Conservation (phyloP, 2,888 invertebrate genomes). For the Hirtodrosophila confusa region DNA sequence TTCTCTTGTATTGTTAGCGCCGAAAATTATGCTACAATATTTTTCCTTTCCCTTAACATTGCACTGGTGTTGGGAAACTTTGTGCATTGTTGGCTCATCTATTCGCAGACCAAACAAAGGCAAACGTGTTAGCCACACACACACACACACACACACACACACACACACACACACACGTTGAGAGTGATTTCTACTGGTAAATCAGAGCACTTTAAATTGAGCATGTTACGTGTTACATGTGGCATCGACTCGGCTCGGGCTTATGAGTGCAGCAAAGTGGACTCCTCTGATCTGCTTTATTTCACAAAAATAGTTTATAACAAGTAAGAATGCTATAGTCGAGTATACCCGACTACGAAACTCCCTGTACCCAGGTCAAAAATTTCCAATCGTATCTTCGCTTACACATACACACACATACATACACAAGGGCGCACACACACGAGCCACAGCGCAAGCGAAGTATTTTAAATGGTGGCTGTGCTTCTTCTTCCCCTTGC, state of each 20-base stretch:
- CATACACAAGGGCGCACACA: no score
- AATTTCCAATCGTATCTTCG: no score
- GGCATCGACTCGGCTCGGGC: slow-evolving; percentile 28
- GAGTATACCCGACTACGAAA: no score
- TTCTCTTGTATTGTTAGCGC: slow-evolving; percentile 64
- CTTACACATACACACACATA: no score
- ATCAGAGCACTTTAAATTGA: slow-evolving; percentile 73
- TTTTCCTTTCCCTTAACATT: slow-evolving; percentile 45
- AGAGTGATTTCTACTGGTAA: slow-evolving; percentile 46
- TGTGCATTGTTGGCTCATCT: slow-evolving; percentile 67
- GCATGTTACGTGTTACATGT: slow-evolving; percentile 59
- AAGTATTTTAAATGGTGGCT: no score
- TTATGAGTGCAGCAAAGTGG: slow-evolving; percentile 21
- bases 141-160: slow-evolving; percentile 22
- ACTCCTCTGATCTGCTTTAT: slow-evolving; percentile 14
- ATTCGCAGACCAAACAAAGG: slow-evolving; percentile 69
- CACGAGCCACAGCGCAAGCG: no score
- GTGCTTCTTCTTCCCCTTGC: no score
- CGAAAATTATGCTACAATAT: slow-evolving; percentile 78
- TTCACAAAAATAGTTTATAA: slow-evolving; percentile 5
- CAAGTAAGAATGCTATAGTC: no score
- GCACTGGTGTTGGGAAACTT: slow-evolving; percentile 39
- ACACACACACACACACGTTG: slow-evolving; percentile 13
- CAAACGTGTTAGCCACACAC: slow-evolving; percentile 58
- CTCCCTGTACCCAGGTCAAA: no score